Conservation (phyloP, 2,888 invertebrate genomes). For the Trilocha varians region DNA sequence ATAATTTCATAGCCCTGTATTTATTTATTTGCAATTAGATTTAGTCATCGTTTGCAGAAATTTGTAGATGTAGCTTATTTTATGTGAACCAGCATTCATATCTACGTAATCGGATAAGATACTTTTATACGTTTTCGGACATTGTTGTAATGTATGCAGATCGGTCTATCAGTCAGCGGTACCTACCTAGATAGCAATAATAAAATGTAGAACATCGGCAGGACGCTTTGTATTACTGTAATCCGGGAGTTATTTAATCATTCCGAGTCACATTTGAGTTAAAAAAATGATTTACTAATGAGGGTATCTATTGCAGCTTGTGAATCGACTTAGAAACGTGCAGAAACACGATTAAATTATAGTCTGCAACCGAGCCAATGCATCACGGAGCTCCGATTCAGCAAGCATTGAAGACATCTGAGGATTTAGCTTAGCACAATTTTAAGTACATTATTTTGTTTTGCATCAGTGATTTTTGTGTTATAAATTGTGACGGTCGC, state of each 20-base stretch:
- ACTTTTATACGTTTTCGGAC: conserved; percentile 24
- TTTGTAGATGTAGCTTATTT: conserved; percentile 22
- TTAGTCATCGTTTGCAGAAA: conserved; percentile 25
- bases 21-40: conserved; percentile 33
- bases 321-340: conserved; percentile 40
- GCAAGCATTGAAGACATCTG: conserved; percentile 93
- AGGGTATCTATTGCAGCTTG: conserved; percentile 49
- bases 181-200: conserved; percentile 48
- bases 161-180: conserved; percentile 49
- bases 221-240: conserved; percentile 33
- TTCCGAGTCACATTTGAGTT: conserved; percentile 13
- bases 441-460: conserved; percentile 66
- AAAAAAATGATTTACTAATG: conserved; percentile 23
- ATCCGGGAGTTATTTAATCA: conserved; percentile 21
- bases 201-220: conserved; percentile 43
- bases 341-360: conserved; percentile 45
- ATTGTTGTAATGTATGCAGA: conserved; percentile 47
- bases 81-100: conserved; percentile 26
- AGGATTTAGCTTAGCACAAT: conserved; percentile 74
- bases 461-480: conserved; percentile 48
- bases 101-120: conserved; percentile 20
- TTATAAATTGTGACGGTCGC: conserved; percentile 43
- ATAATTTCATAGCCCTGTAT: conserved; percentile 47
- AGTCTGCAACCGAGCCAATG: conserved; percentile 47
- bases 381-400: conserved; percentile 79